phyloP scores from a whole-genome alignment of 2,113 vertebrate species.

The Damaliscus lunatus region DNA sequence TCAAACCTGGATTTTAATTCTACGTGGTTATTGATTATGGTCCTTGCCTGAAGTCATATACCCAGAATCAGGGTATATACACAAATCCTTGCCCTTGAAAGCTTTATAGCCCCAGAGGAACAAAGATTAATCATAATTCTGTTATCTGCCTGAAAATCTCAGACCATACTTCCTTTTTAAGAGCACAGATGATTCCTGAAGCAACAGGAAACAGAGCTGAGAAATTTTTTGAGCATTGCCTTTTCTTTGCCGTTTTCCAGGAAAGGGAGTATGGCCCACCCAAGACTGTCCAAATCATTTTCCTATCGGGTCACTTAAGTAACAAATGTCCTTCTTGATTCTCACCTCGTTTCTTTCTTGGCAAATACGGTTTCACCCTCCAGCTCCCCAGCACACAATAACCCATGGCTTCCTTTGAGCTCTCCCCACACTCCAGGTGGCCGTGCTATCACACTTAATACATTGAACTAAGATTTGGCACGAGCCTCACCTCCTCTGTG shows the following conservation, averaged over 20 bases:
- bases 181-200: constrained; percentile 74
- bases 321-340: not conserved
- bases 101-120: constrained; percentile 57
- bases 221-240: constrained; percentile 6
- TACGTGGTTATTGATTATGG: not conserved
- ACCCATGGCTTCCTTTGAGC: not conserved
- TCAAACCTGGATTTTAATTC: not conserved
- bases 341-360: not conserved
- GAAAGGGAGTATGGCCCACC: not conserved
- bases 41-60: not conserved
- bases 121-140: constrained; percentile 66
- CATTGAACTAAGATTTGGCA: not conserved
- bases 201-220: constrained; percentile 65
- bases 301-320: not conserved
- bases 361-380: not conserved
- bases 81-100: constrained; percentile 59
- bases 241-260: constrained; percentile 44
- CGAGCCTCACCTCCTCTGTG: too few relatives aligned
- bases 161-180: constrained; percentile 48
- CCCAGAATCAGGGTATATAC: not conserved
- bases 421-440: not conserved
- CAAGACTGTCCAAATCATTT: constrained; percentile 1
- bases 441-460: not conserved
- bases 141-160: constrained; percentile 70
- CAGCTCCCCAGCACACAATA: not conserved